phyloP scores from a whole-genome alignment of 2,797 vertebrate genomes.

The Meda fulgida region DNA sequence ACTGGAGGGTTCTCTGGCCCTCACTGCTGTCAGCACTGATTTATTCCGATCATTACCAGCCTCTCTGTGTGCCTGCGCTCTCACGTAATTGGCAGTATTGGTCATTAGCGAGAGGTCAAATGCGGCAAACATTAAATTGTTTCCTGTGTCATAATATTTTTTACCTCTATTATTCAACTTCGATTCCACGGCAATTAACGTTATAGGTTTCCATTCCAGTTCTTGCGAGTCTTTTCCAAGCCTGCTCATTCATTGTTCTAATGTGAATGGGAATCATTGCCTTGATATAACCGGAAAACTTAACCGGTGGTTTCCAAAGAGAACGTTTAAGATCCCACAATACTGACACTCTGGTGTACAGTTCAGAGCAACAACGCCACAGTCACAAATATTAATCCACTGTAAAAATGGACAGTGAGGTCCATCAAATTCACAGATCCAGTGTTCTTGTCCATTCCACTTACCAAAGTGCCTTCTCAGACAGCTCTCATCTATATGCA shows the following conservation, averaged over 20 bases:
- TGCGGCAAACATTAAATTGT: conserved; percentile 38
- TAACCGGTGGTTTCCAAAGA: not conserved
- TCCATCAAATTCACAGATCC: conserved; percentile 9
- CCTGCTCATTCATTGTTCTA: not conserved
- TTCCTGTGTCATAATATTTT: conserved; percentile 48
- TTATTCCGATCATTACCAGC: conserved; percentile 52
- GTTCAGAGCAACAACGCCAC: not conserved
- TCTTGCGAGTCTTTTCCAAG: not conserved
- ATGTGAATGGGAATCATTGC: conserved; percentile 21
- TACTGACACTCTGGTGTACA: not conserved
- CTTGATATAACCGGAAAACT: not conserved
- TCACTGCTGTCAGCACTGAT: conserved; percentile 46
- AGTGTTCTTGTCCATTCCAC: conserved; percentile 51
- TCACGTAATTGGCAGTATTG: conserved; percentile 31
- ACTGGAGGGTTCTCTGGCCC: conserved; percentile 51
- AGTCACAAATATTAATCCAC: conserved; percentile 11
- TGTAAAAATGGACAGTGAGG: conserved; percentile 22
- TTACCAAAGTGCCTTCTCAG: conserved; percentile 45
- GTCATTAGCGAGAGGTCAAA: conserved; percentile 50
- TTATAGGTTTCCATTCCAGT: conserved; percentile 10
- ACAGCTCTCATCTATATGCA: conserved; percentile 62
- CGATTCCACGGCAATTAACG: not conserved
- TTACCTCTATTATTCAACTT: conserved; percentile 33
- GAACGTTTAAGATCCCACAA: not conserved
- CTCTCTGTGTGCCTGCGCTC: conserved; percentile 25